Conservation (phyloP, 2,113 vertebrate species). For the Eulemur rufifrons region DNA sequence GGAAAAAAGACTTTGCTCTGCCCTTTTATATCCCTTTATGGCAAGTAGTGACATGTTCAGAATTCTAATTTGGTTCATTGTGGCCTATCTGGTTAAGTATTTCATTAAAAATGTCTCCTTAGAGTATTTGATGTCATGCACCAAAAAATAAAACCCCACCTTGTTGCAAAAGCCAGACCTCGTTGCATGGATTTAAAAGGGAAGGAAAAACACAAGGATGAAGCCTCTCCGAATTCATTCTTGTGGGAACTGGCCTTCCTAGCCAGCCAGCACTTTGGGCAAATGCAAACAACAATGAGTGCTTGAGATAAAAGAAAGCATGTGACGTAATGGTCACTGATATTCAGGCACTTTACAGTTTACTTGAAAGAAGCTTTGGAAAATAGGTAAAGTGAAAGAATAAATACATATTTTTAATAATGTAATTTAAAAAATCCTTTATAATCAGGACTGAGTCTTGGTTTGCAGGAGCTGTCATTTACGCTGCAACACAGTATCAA, state of each 20-base stretch:
- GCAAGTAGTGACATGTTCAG: constrained; percentile 4
- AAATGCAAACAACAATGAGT: background rate
- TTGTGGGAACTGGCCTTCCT: background rate
- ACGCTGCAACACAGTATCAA: constrained; percentile 44
- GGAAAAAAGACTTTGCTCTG: background rate
- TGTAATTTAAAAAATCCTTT: constrained; percentile 60
- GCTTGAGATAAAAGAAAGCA: background rate
- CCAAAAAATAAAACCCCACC: constrained; percentile 66
- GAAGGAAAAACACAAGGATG: background rate
- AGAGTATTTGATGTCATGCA: constrained; percentile 40
- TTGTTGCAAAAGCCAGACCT: constrained; percentile 26
- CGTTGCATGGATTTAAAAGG: constrained; percentile 25
- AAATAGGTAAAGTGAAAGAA: constrained; percentile 38
- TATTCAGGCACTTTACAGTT: constrained; percentile 51
- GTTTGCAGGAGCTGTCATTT: constrained; percentile 51
- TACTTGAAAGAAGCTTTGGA: constrained; percentile 71
- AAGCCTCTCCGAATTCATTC: background rate
- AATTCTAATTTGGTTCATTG: constrained; percentile 52
- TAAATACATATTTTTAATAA: constrained; percentile 75
- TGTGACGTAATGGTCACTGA: constrained; percentile 49
- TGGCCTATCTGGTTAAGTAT: constrained; percentile 46
- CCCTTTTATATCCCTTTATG: constrained; percentile 26
- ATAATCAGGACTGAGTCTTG: constrained; percentile 65
- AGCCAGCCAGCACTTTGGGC: constrained; percentile 44
- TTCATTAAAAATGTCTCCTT: constrained; percentile 31